Conservation (phyloP, 2,113 vertebrate species). For the Myiagra hebetior region DNA sequence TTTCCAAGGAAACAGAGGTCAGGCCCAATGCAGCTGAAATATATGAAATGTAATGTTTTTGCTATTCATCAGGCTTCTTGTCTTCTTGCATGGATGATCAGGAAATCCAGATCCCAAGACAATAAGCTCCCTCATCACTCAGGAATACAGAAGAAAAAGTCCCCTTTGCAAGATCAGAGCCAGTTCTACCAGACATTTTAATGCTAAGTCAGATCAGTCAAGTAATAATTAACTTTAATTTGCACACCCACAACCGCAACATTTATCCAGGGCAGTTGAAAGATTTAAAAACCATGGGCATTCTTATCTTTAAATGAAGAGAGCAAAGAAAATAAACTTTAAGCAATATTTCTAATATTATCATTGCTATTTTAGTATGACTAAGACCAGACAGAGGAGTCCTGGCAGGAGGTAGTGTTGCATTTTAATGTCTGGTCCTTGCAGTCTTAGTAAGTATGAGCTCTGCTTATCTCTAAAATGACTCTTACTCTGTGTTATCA, state of each 20-base stretch:
- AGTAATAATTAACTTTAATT: conserved; percentile 63
- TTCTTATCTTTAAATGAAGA: conserved; percentile 46
- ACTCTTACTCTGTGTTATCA: not conserved
- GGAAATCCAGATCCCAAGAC: not conserved
- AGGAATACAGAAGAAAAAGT: conserved; percentile 29
- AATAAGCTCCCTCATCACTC: not conserved
- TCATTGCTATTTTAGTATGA: not conserved
- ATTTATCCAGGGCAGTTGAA: conserved; percentile 27
- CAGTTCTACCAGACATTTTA: conserved; percentile 58
- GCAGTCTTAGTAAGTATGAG: not conserved
- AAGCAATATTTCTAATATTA: conserved; percentile 22
- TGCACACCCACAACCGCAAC: conserved; percentile 43
- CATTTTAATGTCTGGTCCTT: not conserved
- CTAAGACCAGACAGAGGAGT: not conserved
- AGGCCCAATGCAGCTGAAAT: not conserved
- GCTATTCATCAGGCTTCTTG: not conserved
- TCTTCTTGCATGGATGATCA: not conserved
- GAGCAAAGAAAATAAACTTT: conserved; percentile 40
- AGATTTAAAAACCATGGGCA: conserved; percentile 48
- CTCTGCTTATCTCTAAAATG: not conserved
- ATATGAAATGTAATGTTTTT: not conserved
- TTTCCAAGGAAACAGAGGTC: not conserved
- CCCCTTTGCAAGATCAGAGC: conserved; percentile 46
- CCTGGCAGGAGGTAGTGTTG: not conserved
- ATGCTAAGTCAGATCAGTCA: conserved; percentile 61